Percentiles rank a stretch among this genome's conserved stretches.
phyloP scores from a whole-genome alignment of 2,888 invertebrate species.

The Ferdinandea cuprea region DNA sequence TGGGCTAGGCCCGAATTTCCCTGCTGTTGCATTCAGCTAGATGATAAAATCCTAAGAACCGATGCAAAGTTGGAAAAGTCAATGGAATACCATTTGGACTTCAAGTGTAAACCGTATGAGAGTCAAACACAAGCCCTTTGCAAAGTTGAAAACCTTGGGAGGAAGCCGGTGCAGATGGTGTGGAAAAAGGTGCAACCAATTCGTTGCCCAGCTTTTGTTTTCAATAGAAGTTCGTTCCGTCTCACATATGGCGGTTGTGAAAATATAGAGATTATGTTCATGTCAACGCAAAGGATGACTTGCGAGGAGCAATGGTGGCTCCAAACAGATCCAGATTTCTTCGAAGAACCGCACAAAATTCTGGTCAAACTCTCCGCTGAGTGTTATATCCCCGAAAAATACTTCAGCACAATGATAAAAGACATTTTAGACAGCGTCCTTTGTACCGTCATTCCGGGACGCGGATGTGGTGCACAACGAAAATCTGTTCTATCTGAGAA shows the following conservation, averaged over 20 bases:
- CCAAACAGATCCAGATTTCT: conserved; percentile 15
- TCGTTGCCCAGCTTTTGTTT: conserved; percentile 2
- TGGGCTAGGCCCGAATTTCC: not conserved
- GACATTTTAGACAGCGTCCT: conserved; percentile 18
- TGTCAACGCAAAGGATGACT: not conserved
- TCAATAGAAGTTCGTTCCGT: conserved; percentile 3
- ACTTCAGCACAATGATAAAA: not conserved
- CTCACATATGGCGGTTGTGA: conserved; percentile 10
- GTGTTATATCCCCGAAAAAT: conserved; percentile 29
- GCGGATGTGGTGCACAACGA: not conserved
- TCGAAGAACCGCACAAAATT: not conserved
- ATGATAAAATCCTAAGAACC: conserved; percentile 3
- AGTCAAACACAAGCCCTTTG: not conserved
- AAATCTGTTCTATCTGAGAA: not conserved
- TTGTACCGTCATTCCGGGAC: not conserved
- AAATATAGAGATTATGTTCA: conserved; percentile 15
- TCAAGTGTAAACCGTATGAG: conserved; percentile 36
- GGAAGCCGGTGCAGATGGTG: conserved; percentile 1
- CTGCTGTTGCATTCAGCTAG: conserved; percentile 24
- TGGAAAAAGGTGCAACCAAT: conserved; percentile 14
- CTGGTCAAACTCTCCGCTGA: conserved; percentile 12
- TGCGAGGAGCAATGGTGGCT: conserved; percentile 33
- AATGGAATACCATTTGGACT: conserved; percentile 18
- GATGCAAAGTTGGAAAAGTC: not conserved
- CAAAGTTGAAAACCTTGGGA: conserved; percentile 29